These are phyloP conservation scores for Prinia subflava DNA, from an alignment of 2,113 vertebrate genomes.

Conservation along the genomic window DNA sequence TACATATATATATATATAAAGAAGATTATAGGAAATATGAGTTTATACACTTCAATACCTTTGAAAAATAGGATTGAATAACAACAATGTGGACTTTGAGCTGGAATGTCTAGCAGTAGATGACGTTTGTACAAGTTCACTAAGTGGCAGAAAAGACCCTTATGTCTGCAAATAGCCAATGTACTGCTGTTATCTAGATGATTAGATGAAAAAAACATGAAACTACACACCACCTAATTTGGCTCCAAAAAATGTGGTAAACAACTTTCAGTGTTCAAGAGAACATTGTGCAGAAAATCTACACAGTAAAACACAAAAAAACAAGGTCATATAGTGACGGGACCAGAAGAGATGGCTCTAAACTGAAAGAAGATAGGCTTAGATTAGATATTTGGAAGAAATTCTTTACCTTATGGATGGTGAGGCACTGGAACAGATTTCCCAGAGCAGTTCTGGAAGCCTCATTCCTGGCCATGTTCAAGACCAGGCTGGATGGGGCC, in stretches of 20 bases:
- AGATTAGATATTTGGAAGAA: neutral
- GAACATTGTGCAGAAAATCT: neutral
- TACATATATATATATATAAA: neutral
- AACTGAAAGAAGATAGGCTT: neutral
- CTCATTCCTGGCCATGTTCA: neutral
- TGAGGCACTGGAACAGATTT: neutral
- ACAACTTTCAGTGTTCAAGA: neutral
- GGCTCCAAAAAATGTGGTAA: neutral
- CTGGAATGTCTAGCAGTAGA: neutral
- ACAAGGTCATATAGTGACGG: neutral
- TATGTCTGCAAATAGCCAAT: neutral
- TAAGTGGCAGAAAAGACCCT: neutral
- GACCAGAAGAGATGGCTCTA: fast-evolving
- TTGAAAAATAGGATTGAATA: neutral
- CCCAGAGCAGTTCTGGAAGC: neutral
- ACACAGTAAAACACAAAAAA: neutral
- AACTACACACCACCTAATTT: neutral
- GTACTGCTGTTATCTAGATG: neutral
- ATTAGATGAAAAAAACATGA: neutral
- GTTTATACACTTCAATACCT: neutral
- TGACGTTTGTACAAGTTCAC: neutral
- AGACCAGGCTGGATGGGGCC: neutral
- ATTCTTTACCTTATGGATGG: neutral
- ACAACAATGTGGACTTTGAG: neutral
- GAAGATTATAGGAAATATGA: neutral